Evolutionary conservation across 2,113 vertebrate species (phyloP).

Genomic region (Pelecanus crispus): DNA sequence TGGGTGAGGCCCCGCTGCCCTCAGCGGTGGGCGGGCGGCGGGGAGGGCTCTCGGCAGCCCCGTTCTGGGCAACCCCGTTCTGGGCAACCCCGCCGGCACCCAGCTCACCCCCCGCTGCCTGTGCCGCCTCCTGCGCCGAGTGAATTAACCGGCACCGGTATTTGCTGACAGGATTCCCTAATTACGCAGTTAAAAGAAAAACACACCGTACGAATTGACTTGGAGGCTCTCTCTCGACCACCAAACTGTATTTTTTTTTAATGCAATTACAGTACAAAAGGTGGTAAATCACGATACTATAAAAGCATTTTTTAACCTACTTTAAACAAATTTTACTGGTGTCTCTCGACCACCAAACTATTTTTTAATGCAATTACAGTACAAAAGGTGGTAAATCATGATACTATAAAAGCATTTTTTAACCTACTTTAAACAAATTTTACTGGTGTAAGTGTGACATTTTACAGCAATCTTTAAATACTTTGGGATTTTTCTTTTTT

Average conservation of each 20-base stretch:
- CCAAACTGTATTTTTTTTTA: background rate
- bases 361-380: rapidly evolving
- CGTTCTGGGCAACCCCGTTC: no score
- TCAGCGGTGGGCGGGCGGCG: no score
- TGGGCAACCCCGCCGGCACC: rapidly evolving
- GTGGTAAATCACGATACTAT: background rate
- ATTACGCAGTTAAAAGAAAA: background rate
- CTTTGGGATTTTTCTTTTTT: background rate
- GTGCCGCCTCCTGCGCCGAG: background rate
- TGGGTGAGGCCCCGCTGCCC: background rate
- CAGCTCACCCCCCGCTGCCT: rapidly evolving
- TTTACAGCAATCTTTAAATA: background rate
- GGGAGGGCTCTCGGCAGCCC: background rate
- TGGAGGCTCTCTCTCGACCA: no score
- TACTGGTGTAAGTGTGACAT: background rate
- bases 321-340: background rate
- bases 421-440: background rate
- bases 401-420: background rate
- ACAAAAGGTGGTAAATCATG: background rate
- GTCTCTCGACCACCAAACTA: background rate
- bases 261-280: rapidly evolving
- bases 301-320: background rate
- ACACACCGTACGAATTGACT: rapidly evolving
- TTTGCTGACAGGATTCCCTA: background rate
- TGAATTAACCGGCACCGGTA: rapidly evolving